phyloP scores from a whole-genome alignment of 2,797 vertebrate genomes.

The Sebastes melanostomus region DNA sequence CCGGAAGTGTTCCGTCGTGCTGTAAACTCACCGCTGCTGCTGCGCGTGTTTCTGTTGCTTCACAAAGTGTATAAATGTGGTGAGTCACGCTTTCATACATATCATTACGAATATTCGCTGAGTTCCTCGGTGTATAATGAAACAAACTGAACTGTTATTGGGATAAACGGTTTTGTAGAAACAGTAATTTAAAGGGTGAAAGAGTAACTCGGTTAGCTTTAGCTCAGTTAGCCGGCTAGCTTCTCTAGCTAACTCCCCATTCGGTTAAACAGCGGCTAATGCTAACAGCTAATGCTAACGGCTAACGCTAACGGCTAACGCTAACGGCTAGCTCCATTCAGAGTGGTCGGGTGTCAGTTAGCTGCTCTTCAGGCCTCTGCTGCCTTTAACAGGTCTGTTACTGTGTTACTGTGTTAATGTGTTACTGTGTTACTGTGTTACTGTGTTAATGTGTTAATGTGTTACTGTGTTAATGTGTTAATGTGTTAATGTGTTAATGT shows the following conservation, averaged over 20 bases:
- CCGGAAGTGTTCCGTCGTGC: conserved; percentile 28
- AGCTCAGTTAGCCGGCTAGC: conserved; percentile 3
- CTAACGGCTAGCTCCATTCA: not conserved
- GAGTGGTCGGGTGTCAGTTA: not conserved
- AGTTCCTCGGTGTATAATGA: rapidly evolving
- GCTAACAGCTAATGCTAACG: not conserved
- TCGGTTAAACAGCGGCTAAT: not conserved
- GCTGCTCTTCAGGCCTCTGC: not conserved
- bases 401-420: rapidly evolving
- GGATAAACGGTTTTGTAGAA: not conserved
- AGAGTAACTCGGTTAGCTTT: not conserved
- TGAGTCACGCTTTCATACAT: conserved; percentile 1
- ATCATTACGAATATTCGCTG: rapidly evolving
- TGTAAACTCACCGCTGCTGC: no score
- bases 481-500: rapidly evolving
- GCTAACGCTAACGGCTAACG: no score
- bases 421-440: rapidly evolving
- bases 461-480: no score
- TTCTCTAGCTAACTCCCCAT: not conserved
- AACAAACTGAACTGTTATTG: no score
- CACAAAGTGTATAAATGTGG: conserved; percentile 43
- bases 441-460: rapidly evolving
- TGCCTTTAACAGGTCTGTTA: not conserved
- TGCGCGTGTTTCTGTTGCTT: not conserved
- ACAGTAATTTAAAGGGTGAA: not conserved